A percentile compares a stretch with the other conserved stretches of the same genome.
These are phyloP conservation scores for Eubucco bourcierii DNA, from an alignment of 2,113 vertebrate genomes.

Conservation along the genomic window DNA sequence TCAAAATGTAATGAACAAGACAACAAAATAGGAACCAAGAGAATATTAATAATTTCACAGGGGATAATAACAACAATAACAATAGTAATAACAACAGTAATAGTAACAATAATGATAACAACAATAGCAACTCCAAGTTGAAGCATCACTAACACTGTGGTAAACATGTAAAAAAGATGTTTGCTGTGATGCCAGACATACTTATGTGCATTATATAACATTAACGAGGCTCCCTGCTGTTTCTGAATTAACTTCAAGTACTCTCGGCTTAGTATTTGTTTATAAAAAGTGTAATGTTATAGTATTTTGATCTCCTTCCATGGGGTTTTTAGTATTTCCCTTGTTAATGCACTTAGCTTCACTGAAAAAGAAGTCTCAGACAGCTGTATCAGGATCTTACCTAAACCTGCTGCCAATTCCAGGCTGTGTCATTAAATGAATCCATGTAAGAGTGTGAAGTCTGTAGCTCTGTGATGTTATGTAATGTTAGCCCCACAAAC, in stretches of 20 bases:
- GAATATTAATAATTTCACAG: slow-evolving; percentile 4
- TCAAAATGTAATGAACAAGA: slow-evolving; percentile 44
- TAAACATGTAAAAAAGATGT: slow-evolving; percentile 42
- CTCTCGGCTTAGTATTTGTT: slow-evolving; percentile 27
- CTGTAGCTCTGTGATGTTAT: background rate
- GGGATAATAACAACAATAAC: slow-evolving; percentile 29
- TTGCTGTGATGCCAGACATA: slow-evolving; percentile 53
- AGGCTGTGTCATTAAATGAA: slow-evolving; percentile 44
- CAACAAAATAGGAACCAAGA: background rate
- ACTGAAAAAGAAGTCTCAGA: slow-evolving; percentile 22
- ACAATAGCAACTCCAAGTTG: slow-evolving; percentile 19
- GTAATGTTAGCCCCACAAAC: background rate
- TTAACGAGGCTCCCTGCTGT: slow-evolving; percentile 43
- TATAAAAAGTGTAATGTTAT: slow-evolving; percentile 41
- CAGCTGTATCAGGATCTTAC: slow-evolving; percentile 31
- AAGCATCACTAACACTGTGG: slow-evolving; percentile 36
- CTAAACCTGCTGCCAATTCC: slow-evolving; percentile 11
- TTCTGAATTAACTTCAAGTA: slow-evolving; percentile 72
- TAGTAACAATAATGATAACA: too few relatives aligned
- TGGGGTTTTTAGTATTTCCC: slow-evolving; percentile 68
- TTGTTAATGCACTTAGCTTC: slow-evolving; percentile 58
- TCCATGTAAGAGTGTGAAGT: background rate
- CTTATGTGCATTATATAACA: slow-evolving; percentile 59
- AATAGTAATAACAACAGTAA: too few relatives aligned
- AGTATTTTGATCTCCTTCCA: slow-evolving; percentile 60